Conservation (phyloP, 2,797 vertebrate species). For the Phataginus tricuspis region DNA sequence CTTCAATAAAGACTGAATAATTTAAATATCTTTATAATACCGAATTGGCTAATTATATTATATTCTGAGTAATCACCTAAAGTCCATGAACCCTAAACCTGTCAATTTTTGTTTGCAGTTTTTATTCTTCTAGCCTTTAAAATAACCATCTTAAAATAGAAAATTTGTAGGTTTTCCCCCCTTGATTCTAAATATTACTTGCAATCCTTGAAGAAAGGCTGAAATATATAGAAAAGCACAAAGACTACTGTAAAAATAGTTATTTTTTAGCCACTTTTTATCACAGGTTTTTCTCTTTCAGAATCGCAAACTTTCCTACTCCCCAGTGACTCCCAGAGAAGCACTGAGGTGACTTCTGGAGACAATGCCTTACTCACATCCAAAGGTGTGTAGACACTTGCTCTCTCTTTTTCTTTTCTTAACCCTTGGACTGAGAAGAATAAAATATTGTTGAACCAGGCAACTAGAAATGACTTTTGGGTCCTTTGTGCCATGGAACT, state of each 20-base stretch:
- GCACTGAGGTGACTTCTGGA: not conserved
- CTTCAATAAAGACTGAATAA: not conserved
- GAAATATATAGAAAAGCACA: not conserved
- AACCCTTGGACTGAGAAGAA: not conserved
- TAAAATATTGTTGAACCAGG: not conserved
- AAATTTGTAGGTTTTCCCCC: not conserved
- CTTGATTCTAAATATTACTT: constrained; percentile 5
- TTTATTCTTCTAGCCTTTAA: not conserved
- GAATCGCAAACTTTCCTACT: not conserved
- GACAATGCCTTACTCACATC: not conserved
- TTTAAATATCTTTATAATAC: not conserved
- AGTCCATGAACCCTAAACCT: not conserved
- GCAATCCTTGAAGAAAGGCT: not conserved
- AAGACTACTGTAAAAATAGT: not conserved
- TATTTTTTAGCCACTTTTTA: not conserved
- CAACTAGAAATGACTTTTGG: not conserved
- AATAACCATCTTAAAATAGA: not conserved
- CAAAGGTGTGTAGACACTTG: not conserved
- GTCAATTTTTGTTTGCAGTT: not conserved
- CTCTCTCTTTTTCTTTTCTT: not conserved
- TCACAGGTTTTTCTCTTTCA: constrained; percentile 23
- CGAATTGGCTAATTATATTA: not conserved
- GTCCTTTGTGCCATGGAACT: not conserved
- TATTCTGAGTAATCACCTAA: not conserved
- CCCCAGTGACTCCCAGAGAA: not conserved